Percentiles rank a stretch among this genome's conserved stretches.
Conservation (phyloP, 2,888 invertebrate species). For the Spatulosminthurus flaviceps region DNA sequence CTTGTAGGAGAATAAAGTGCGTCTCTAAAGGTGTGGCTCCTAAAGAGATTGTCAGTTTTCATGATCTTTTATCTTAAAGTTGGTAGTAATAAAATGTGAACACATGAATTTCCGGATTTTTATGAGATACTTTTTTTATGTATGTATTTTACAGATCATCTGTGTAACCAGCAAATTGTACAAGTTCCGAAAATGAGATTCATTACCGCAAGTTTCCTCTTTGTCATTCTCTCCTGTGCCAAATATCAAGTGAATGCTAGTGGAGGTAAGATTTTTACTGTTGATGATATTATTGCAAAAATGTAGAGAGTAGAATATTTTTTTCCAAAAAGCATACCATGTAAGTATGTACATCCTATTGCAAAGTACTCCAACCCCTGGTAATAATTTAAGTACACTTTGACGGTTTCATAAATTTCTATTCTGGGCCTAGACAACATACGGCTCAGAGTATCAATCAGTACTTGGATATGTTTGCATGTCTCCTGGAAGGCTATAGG, state of each 20-base stretch:
- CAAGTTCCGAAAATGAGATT: conserved; percentile 50
- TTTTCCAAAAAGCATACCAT: no score
- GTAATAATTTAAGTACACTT: conserved; percentile 1
- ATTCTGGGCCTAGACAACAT: neutral
- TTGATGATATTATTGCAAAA: no score
- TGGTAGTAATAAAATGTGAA: neutral
- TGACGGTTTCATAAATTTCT: conserved; percentile 9
- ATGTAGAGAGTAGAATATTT: no score
- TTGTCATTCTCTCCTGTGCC: conserved; percentile 53
- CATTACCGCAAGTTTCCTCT: conserved; percentile 26
- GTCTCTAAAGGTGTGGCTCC: neutral
- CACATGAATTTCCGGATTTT: neutral
- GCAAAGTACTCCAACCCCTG: no score
- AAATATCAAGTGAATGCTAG: conserved; percentile 52
- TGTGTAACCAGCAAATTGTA: neutral
- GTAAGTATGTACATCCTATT: no score
- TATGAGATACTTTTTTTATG: neutral
- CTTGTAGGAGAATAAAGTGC: neutral
- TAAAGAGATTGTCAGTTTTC: conserved; percentile 3
- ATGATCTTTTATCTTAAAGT: neutral
- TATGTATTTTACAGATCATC: conserved; percentile 3
- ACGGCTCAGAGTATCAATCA: neutral
- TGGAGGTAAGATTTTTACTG: conserved; percentile 49
- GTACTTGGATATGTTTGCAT: neutral
- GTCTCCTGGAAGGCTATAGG: neutral